Evolutionary conservation across 2,113 vertebrate genomes (phyloP).

Genomic region (Anarhynchus alexandrinus): DNA sequence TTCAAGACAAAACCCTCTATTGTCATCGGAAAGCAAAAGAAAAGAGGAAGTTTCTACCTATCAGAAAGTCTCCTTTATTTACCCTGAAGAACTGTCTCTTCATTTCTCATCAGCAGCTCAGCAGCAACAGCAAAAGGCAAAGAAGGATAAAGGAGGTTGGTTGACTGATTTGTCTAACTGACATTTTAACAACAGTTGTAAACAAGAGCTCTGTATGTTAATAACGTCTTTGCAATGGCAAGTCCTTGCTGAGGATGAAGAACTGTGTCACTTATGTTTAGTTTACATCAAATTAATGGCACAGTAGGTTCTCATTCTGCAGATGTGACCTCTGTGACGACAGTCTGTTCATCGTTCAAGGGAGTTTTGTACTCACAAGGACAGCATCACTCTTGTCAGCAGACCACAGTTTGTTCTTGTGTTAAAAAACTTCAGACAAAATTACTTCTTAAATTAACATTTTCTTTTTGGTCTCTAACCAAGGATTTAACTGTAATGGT

Average conservation of each 20-base stretch:
- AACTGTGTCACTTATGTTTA: background rate
- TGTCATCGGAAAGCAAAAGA: background rate
- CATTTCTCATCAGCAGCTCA: background rate
- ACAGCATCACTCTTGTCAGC: background rate
- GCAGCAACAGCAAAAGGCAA: background rate
- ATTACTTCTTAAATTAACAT: background rate
- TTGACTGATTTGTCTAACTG: background rate
- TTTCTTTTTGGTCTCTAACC: background rate
- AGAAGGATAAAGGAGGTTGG: background rate
- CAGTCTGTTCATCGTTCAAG: background rate
- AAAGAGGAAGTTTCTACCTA: background rate
- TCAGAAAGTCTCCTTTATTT: background rate
- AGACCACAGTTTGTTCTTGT: background rate
- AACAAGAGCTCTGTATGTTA: background rate
- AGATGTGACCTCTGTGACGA: background rate
- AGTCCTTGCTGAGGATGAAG: background rate
- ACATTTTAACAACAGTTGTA: conserved; percentile 2
- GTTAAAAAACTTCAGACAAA: background rate
- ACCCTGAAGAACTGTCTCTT: background rate
- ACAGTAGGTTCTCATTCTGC: background rate
- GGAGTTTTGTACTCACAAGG: background rate
- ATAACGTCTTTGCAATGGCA: background rate
- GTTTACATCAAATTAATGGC: background rate
- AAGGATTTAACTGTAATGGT: background rate
- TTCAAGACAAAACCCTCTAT: background rate